These are phyloP conservation scores for Forbesichthys papilliferus DNA, from an alignment of 2,113 vertebrate species.

Conservation along the genomic window DNA sequence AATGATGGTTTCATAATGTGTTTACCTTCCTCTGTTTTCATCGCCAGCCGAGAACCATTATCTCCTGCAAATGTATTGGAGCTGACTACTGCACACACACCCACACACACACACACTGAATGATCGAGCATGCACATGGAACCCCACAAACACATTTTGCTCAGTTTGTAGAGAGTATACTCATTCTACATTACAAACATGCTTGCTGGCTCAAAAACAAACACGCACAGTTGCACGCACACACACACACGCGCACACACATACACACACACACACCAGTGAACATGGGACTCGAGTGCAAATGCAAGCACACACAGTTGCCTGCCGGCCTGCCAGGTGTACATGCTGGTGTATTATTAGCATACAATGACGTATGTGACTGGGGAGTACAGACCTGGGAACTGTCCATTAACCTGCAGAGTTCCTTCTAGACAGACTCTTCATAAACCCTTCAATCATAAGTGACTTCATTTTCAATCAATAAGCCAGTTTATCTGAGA, in stretches of 20 bases:
- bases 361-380: too few relatives aligned
- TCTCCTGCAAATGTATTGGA: neutral
- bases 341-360: neutral
- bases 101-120: neutral
- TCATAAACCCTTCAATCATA: too few relatives aligned
- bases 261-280: neutral
- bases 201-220: neutral
- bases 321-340: neutral
- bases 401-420: too few relatives aligned
- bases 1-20: neutral
- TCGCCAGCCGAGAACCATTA: neutral
- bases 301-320: neutral
- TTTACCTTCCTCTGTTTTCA: constrained; percentile 1
- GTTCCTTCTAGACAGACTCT: too few relatives aligned
- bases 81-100: neutral
- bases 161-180: neutral
- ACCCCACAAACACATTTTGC: neutral
- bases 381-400: too few relatives aligned
- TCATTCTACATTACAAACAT: neutral
- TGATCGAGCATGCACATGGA: neutral
- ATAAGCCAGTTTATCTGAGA: too few relatives aligned
- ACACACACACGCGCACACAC: neutral
- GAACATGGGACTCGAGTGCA: too few relatives aligned
- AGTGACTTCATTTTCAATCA: too few relatives aligned
- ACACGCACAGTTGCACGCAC: constrained; percentile 4